Evolutionary conservation across 1,140 invertebrate species (phyloP).

Genomic region (Trichonephila inaurata): DNA sequence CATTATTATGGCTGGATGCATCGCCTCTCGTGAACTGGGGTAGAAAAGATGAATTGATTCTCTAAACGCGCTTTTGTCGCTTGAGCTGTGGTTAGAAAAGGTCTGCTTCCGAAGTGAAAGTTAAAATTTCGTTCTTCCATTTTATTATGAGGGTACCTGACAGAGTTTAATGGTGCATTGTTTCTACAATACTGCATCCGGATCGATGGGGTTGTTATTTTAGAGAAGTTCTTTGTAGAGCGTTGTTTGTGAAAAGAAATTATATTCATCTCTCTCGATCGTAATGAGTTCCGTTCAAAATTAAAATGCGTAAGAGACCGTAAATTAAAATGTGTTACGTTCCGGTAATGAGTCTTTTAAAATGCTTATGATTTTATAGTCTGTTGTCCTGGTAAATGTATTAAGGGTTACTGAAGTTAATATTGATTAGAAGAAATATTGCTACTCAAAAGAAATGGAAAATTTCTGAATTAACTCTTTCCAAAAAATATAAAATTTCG

Average conservation of each 20-base stretch:
- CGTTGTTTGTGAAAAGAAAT: not conserved
- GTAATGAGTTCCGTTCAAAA: not conserved
- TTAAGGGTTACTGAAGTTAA: no score
- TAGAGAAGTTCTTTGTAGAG: not conserved
- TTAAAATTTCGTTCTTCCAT: constrained; percentile 41
- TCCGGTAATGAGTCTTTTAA: no score
- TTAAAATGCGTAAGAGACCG: not conserved
- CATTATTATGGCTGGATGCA: constrained; percentile 74
- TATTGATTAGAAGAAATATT: no score
- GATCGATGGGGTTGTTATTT: constrained; percentile 1
- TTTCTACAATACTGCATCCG: not conserved
- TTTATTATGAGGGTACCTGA: constrained; percentile 28
- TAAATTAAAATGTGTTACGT: no score
- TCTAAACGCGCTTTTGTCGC: constrained; percentile 73
- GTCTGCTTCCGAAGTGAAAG: constrained; percentile 42
- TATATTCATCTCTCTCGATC: not conserved
- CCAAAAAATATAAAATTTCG: no score
- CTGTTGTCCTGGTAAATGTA: no score
- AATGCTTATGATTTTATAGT: no score
- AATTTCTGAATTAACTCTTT: no score
- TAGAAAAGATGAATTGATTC: constrained; percentile 76
- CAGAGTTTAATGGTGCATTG: constrained; percentile 11
- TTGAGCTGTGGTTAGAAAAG: constrained; percentile 64
- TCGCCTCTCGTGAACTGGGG: constrained; percentile 71
- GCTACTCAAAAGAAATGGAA: no score